Conservation (phyloP, 2,797 vertebrate species). For the Linurgus olivaceus region DNA sequence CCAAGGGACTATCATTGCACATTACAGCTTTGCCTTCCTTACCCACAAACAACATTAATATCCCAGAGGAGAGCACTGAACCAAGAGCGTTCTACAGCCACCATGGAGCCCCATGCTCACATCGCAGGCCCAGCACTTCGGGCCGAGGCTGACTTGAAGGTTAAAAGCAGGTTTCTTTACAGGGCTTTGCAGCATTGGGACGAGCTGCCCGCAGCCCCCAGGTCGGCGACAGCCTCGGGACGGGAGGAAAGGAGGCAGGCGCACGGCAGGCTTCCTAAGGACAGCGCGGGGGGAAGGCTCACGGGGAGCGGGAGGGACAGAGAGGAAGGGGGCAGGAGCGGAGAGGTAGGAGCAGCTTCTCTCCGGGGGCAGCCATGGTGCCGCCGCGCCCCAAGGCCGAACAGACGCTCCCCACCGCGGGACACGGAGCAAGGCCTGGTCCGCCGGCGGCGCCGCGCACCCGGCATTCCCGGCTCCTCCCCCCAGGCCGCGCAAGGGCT, state of each 20-base stretch:
- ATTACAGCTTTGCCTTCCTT: accelerated
- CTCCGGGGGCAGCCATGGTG: too few species aligned
- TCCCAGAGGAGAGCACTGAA: accelerated
- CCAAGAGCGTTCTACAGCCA: accelerated
- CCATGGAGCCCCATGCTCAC: accelerated
- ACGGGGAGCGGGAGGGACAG: accelerated
- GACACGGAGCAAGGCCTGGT: neutral
- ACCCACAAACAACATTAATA: accelerated
- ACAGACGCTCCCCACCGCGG: neutral
- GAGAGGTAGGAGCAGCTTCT: too few species aligned
- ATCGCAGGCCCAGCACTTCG: accelerated
- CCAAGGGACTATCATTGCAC: accelerated
- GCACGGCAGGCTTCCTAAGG: accelerated
- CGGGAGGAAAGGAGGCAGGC: accelerated
- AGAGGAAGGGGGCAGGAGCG: accelerated
- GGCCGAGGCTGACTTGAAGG: accelerated
- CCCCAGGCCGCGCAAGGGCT: neutral
- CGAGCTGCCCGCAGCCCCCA: accelerated
- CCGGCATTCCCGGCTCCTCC: neutral
- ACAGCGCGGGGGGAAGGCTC: accelerated
- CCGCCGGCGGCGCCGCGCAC: neutral
- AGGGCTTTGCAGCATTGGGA: accelerated
- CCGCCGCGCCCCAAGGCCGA: neutral
- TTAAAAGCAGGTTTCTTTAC: accelerated
- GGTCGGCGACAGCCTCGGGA: accelerated